A percentile compares a stretch with the other conserved stretches of the same genome.
Evolutionary conservation across 2,797 vertebrate species (phyloP).

Genomic region (Psittacula derbiana): DNA sequence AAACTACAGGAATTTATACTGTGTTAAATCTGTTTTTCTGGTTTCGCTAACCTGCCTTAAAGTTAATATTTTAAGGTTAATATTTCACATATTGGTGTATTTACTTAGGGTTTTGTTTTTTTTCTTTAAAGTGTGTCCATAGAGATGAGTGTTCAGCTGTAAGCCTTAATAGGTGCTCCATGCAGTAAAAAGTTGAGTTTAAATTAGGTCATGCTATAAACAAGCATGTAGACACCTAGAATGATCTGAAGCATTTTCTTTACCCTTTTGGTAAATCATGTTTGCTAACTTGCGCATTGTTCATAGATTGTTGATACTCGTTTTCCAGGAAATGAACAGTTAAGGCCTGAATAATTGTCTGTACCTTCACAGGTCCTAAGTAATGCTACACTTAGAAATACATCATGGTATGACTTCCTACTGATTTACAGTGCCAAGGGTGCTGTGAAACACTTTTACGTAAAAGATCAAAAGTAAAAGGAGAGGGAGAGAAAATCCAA

Average conservation of each 20-base stretch:
- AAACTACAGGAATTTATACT: not conserved
- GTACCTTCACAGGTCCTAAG: not conserved
- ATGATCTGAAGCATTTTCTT: not conserved
- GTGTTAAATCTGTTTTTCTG: not conserved
- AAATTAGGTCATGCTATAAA: not conserved
- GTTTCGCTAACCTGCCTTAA: not conserved
- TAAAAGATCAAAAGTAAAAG: not conserved
- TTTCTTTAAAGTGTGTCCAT: not conserved
- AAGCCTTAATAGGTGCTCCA: not conserved
- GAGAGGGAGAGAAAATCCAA: not conserved
- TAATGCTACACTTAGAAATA: not conserved
- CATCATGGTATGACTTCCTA: not conserved
- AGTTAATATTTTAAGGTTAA: not conserved
- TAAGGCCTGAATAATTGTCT: not conserved
- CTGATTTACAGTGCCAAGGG: not conserved
- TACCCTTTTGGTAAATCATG: not conserved
- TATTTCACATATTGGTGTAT: not conserved
- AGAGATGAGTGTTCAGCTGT: not conserved
- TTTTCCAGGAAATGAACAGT: not conserved
- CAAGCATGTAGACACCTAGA: not conserved
- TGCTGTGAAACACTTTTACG: not conserved
- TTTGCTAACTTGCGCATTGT: not conserved
- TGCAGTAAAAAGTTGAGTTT: not conserved
- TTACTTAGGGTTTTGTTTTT: not conserved
- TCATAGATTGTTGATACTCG: not conserved